A percentile compares a stretch with the other conserved stretches of the same genome.
Conservation (phyloP, 2,797 vertebrate species). For the Mus minutoides region DNA sequence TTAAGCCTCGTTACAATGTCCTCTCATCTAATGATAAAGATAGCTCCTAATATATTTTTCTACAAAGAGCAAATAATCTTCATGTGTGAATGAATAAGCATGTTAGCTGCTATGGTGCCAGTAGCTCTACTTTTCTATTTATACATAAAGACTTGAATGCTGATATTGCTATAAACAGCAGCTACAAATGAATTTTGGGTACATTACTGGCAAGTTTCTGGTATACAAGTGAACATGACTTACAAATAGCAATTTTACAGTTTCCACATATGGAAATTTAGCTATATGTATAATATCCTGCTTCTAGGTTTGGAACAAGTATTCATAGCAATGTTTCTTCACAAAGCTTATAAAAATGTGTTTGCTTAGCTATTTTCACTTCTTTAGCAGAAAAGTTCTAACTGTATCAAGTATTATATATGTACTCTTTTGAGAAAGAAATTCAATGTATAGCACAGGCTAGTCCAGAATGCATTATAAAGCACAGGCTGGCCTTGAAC, state of each 20-base stretch:
- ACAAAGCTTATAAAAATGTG: conserved; percentile 86
- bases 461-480: background rate
- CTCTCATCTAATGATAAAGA: conserved; percentile 56
- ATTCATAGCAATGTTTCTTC: conserved; percentile 85
- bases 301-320: conserved; percentile 85
- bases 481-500: background rate
- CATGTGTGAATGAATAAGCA: conserved; percentile 78
- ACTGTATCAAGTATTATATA: conserved; percentile 72
- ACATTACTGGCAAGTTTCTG: conserved; percentile 86
- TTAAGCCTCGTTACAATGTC: background rate
- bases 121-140: conserved; percentile 81
- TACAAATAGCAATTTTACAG: conserved; percentile 88
- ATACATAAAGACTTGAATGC: conserved; percentile 83
- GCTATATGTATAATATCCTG: conserved; percentile 86
- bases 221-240: conserved; percentile 89
- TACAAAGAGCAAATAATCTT: conserved; percentile 69
- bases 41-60: conserved; percentile 64
- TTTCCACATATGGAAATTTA: conserved; percentile 88
- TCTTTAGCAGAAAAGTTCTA: conserved; percentile 79
- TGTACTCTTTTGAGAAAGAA: background rate
- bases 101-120: conserved; percentile 76
- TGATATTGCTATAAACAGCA: conserved; percentile 86
- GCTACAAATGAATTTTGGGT: conserved; percentile 87
- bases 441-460: background rate
- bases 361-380: conserved; percentile 85